Evolutionary conservation across 2,888 invertebrate genomes (phyloP).

Genomic region (Nomada fabriciana): DNA sequence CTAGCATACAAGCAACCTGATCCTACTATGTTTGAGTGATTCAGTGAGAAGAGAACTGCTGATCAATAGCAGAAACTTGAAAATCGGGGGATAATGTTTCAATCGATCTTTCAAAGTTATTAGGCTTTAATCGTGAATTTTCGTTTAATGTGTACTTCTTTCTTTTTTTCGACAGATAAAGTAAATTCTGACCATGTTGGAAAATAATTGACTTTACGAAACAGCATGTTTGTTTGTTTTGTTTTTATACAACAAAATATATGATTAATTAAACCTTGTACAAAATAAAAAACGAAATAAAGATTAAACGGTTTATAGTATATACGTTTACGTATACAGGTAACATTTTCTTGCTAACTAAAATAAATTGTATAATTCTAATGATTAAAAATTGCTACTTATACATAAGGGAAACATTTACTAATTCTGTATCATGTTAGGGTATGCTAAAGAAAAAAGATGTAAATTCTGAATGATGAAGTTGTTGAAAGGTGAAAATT

Average conservation of each 20-base stretch:
- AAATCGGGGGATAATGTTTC: conserved; percentile 39
- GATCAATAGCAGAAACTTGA: conserved; percentile 57
- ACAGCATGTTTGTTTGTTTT: neutral
- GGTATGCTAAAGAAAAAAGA: conserved; percentile 7
- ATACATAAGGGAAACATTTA: neutral
- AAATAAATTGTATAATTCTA: neutral
- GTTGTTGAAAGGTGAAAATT: conserved; percentile 10
- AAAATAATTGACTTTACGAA: conserved; percentile 28
- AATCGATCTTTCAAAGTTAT: conserved; percentile 36
- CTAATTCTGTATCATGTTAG: neutral
- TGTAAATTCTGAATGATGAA: conserved; percentile 12
- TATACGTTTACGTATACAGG: neutral
- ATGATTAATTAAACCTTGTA: neutral
- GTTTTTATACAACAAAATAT: neutral
- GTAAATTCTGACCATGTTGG: conserved; percentile 59
- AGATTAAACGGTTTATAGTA: conserved; percentile 8
- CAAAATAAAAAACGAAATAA: conserved; percentile 9
- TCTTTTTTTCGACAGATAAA: conserved; percentile 37
- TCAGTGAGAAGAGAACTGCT: conserved; percentile 61
- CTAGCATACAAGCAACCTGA: conserved; percentile 82
- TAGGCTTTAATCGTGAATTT: conserved; percentile 37
- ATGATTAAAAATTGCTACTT: conserved; percentile 9
- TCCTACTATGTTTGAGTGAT: conserved; percentile 75
- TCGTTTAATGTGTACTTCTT: neutral
- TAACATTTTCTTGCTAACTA: conserved; percentile 4